Evolutionary conservation across 2,113 vertebrate genomes (phyloP), one percentile per base, ranked within the genome.

Genomic region (Echinops telfairi): DNA sequence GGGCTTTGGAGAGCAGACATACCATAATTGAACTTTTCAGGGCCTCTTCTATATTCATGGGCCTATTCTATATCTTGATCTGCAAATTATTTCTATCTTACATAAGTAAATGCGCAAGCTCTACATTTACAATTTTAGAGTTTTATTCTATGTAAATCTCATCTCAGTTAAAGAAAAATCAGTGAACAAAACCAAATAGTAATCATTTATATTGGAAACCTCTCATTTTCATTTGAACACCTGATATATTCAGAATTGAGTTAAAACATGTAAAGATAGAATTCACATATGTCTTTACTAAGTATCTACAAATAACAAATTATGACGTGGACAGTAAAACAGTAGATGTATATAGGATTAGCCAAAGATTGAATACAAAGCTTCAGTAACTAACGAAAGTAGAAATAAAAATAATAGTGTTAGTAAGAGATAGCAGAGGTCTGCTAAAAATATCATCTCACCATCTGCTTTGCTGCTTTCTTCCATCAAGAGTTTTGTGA

Each of bases 401-500:
- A 38, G 9, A n/a, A 77, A 8, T 43, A 43, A 78, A 90, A 19
- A 40, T 4, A 60, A 53, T 33, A 38, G 0, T 60, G 77, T 53
- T 33, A 36, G 2, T 22, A 77, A 86, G 75, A 33, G 3, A 78
- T 0, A 75, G 27, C 36, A 89, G 92, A 95, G 19, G 10, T 78
- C 33, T 92, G 71, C 5, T 77, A 71, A 92, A n/a, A 2, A 43
- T 23, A 14, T 66, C 70, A 83, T 87, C 98, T 98, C 97, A 99
- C 99, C 98, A 23, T 99, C 98, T 77, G 98, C 98, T 97, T 98
- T 99, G 96, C 95, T 98, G 14, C 98, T 98, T 12, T 99, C 99
- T 83, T 98, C 99, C 97, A 99, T 95, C 97, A 99, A 95, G 89
- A 99, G 98, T 87, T 99, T 99, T 47, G 98, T 97, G 76, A 99